Evolutionary conservation across 2,888 invertebrate genomes (phyloP), one percentile per base, ranked within the genome.

Genomic region (Eueremaeus valkanovi): DNA sequence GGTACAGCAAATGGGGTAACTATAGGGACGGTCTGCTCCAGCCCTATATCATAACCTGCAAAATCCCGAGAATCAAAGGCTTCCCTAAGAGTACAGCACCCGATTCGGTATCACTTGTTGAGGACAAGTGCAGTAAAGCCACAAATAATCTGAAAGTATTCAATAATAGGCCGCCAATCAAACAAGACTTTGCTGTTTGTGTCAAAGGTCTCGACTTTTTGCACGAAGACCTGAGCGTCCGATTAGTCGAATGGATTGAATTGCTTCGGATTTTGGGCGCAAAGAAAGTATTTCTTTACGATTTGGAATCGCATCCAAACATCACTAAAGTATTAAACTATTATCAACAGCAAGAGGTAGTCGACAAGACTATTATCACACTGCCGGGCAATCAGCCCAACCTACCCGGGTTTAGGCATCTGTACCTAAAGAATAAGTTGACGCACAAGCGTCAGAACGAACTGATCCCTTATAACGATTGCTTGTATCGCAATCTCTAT

Each of bases 1-100:
- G 95, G 95, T 92, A 92, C 83, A 89, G 90, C 81, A 93, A 93
- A 84, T 95, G 94, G 95, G 94, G 94, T 76, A 94, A 94, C 85
- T 93, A 93, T 85, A 91, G 92, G 82, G 92, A 93, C 84, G 90
- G 90, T 73, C 90, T 93, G 78, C 92, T 93, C 83, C 94, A 95
- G 85, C 94, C 95, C 0, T 95, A 93, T 83, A 86, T 95, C 80
- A 89, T 92, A 79, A 92, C 93, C 27, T 95, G 95, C 84, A 90
- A 92, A 82, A 88, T 95, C 80, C 94, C 95, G 0, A 72, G 51
- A 42, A 77, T 77, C 29, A 75, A 76, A 63, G 76, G 77, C 42
- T 72, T 74, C n/a, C 72, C 76, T n/a, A 76, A 78, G 51, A 63
- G 70, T 36, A 18, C 73, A 55, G 76, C 79, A 40, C 80, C 81